Percentiles rank a stretch among this genome's conserved stretches.
These are phyloP conservation scores for Alectoris magna DNA, from an alignment of 2,797 vertebrate genomes.

Conservation along the genomic window DNA sequence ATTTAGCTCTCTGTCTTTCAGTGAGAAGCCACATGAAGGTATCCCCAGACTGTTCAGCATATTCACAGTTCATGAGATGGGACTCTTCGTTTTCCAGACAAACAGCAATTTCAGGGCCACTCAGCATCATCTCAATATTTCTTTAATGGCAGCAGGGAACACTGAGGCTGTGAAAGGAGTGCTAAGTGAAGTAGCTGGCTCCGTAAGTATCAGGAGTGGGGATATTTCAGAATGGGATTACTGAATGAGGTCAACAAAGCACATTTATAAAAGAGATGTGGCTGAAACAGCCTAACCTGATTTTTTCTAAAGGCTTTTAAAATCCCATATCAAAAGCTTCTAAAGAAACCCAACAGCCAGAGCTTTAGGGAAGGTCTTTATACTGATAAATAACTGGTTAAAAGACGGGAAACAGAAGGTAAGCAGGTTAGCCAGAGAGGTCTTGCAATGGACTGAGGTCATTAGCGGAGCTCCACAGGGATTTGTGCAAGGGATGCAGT, in stretches of 20 bases:
- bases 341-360: slow-evolving; percentile 30
- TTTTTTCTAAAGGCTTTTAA: slow-evolving; percentile 37
- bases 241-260: slow-evolving; percentile 21
- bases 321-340: slow-evolving; percentile 38
- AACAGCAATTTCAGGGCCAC: neutral
- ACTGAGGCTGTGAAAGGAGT: neutral
- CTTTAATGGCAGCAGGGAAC: neutral
- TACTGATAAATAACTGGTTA: slow-evolving; percentile 61
- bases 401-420: slow-evolving; percentile 49
- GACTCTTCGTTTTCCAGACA: neutral
- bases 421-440: slow-evolving; percentile 53
- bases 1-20: neutral
- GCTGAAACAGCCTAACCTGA: slow-evolving; percentile 36
- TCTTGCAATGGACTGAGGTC: slow-evolving; percentile 29
- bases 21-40: neutral
- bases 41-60: neutral
- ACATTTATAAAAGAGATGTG: neutral
- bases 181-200: neutral
- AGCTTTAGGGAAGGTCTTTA: slow-evolving; percentile 53
- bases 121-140: neutral
- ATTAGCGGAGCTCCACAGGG: slow-evolving; percentile 37
- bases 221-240: slow-evolving; percentile 24
- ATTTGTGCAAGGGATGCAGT: slow-evolving; percentile 12
- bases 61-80: neutral
- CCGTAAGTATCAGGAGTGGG: neutral